These are phyloP conservation scores for Andrena bicolor DNA, from an alignment of 2,888 invertebrate genomes.

Conservation along the genomic window DNA sequence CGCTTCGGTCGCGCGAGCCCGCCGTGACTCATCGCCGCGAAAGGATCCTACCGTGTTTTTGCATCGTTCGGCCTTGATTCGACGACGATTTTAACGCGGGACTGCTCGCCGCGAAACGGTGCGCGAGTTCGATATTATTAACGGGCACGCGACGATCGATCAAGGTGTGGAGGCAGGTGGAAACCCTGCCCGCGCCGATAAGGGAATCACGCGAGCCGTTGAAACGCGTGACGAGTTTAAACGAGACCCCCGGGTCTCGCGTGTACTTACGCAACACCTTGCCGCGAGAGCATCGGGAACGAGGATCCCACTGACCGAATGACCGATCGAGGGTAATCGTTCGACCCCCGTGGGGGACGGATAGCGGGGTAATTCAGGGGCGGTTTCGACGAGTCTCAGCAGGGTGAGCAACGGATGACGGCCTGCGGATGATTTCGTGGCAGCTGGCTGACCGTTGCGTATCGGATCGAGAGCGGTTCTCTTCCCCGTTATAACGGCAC, in stretches of 20 bases:
- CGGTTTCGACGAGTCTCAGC: slow-evolving; percentile 46
- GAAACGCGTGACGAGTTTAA: background rate
- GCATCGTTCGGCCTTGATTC: slow-evolving; percentile 29
- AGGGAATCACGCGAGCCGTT: too few species aligned
- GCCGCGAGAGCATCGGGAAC: background rate
- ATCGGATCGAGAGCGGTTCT: slow-evolving; percentile 14
- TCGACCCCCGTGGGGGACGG: background rate
- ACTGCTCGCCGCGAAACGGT: background rate
- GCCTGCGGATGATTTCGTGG: slow-evolving; percentile 57
- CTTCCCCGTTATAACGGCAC: slow-evolving; percentile 73
- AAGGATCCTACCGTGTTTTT: slow-evolving; percentile 48
- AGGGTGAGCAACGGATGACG: slow-evolving; percentile 41
- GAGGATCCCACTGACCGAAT: slow-evolving; percentile 41
- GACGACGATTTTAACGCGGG: slow-evolving; percentile 18
- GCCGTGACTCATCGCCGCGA: slow-evolving; percentile 57
- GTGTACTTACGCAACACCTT: background rate
- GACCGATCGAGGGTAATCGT: slow-evolving; percentile 32
- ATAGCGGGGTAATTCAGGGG: slow-evolving; percentile 20
- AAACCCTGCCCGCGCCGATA: too few species aligned
- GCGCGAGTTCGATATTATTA: too few species aligned
- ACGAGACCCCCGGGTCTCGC: background rate
- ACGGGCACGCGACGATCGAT: slow-evolving; percentile 30
- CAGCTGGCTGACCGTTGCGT: slow-evolving; percentile 33
- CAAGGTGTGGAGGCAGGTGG: background rate
- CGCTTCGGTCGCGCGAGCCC: background rate